These are phyloP conservation scores for Lamellibrachia satsuma DNA, from an alignment of 2,888 invertebrate species.

Conservation along the genomic window DNA sequence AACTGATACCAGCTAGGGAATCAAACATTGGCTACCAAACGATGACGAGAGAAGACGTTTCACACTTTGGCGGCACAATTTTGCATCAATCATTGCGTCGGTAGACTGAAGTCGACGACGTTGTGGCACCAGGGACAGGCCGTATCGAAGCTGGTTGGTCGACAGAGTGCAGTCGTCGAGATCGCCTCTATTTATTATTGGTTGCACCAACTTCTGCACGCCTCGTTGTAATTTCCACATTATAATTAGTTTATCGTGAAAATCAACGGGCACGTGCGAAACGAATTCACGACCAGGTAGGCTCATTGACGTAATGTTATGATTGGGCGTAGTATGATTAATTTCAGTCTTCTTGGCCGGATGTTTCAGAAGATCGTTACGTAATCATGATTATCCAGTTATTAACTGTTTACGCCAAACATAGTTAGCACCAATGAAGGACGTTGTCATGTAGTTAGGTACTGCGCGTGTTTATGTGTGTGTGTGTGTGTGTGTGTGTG, in stretches of 20 bases:
- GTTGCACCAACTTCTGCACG: not conserved
- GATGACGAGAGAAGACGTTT: not conserved
- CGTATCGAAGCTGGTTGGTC: not conserved
- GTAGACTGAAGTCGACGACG: not conserved
- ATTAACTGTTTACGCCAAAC: not conserved
- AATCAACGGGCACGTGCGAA: not conserved
- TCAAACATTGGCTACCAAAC: not conserved
- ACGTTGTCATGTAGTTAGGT: no score
- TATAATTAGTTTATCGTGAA: not conserved
- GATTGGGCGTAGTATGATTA: slow-evolving; percentile 4
- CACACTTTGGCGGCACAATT: not conserved
- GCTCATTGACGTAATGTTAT: not conserved
- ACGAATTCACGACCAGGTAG: not conserved
- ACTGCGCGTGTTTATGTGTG: no score
- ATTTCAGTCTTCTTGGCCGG: not conserved
- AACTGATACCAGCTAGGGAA: not conserved
- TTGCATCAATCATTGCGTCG: not conserved
- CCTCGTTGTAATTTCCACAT: not conserved
- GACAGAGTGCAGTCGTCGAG: not conserved
- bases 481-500: no score
- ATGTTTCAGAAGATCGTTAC: not conserved
- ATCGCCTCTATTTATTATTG: not conserved
- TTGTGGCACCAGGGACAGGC: not conserved
- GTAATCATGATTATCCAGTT: not conserved
- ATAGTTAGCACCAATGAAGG: not conserved